phyloP scores from a whole-genome alignment of 2,113 vertebrate species.

The Pardalotus punctatus region DNA sequence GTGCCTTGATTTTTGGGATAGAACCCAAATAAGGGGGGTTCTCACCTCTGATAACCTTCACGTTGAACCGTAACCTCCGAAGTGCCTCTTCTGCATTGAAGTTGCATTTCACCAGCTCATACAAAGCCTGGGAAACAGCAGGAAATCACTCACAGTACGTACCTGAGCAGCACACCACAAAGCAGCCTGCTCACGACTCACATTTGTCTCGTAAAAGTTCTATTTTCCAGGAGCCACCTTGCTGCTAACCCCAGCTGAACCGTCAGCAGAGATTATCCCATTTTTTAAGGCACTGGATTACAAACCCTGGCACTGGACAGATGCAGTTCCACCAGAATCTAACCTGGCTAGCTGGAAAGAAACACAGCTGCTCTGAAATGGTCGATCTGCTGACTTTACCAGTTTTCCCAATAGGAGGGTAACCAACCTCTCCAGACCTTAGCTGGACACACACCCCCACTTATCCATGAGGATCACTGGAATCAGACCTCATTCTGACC shows the following conservation, averaged over 20 bases:
- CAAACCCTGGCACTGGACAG: not conserved
- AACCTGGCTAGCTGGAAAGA: not conserved
- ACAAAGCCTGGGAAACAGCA: conserved; percentile 82
- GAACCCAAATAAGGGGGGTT: not conserved
- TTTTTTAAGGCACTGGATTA: not conserved
- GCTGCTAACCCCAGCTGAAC: not conserved
- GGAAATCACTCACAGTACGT: accelerated
- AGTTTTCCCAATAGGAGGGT: not conserved
- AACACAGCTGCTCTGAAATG: not conserved
- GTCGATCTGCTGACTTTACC: not conserved
- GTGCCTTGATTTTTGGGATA: not conserved
- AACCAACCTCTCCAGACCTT: not conserved
- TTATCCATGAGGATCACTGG: not conserved
- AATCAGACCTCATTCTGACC: not conserved
- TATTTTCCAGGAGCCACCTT: not conserved
- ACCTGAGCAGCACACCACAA: not conserved
- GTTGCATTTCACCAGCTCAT: conserved; percentile 93
- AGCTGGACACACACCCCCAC: not conserved
- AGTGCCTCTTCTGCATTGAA: conserved; percentile 92
- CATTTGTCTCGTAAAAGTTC: accelerated
- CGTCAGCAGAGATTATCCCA: not conserved
- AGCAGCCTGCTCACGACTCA: not conserved
- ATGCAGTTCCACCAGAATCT: not conserved
- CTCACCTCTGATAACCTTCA: conserved; percentile 92
- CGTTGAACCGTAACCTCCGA: conserved; percentile 87